Evolutionary conservation across 2,888 invertebrate genomes (phyloP).

Genomic region (Dasysyrphus albostriatus): DNA sequence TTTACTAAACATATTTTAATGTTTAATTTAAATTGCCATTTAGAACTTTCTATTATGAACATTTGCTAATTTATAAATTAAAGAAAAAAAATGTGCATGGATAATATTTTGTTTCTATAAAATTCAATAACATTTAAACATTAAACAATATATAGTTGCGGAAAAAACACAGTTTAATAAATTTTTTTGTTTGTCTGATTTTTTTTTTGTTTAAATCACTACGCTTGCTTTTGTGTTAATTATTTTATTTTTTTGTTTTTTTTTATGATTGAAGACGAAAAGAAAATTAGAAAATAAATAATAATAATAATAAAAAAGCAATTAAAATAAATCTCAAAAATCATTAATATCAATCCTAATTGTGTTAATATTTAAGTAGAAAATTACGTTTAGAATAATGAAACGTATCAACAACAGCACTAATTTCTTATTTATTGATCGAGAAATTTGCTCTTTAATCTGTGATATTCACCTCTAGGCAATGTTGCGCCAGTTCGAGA

Average conservation of each 20-base stretch:
- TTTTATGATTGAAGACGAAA: slow-evolving; percentile 47
- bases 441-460: slow-evolving; percentile 84
- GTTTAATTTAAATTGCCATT: slow-evolving; percentile 53
- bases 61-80: slow-evolving; percentile 62
- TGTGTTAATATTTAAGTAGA: slow-evolving; percentile 56
- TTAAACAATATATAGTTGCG: slow-evolving; percentile 58
- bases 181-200: slow-evolving; percentile 72
- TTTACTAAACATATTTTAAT: slow-evolving; percentile 56
- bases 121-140: slow-evolving; percentile 68
- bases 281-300: slow-evolving; percentile 39
- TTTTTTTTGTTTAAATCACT: slow-evolving; percentile 54
- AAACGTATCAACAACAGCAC: slow-evolving; percentile 70
- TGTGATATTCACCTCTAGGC: slow-evolving; percentile 89
- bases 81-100: slow-evolving; percentile 58
- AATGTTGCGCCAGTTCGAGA: slow-evolving; percentile 85
- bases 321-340: slow-evolving; percentile 61
- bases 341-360: slow-evolving; percentile 61
- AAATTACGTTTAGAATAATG: slow-evolving; percentile 63
- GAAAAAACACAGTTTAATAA: slow-evolving; percentile 74
- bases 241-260: slow-evolving; percentile 60
- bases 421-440: slow-evolving; percentile 80
- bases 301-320: slow-evolving; percentile 56
- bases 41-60: slow-evolving; percentile 56
- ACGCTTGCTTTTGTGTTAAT: slow-evolving; percentile 69
- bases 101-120: slow-evolving; percentile 42